These are phyloP conservation scores for Propithecus coquereli DNA, from an alignment of 2,113 vertebrate species.

Conservation along the genomic window DNA sequence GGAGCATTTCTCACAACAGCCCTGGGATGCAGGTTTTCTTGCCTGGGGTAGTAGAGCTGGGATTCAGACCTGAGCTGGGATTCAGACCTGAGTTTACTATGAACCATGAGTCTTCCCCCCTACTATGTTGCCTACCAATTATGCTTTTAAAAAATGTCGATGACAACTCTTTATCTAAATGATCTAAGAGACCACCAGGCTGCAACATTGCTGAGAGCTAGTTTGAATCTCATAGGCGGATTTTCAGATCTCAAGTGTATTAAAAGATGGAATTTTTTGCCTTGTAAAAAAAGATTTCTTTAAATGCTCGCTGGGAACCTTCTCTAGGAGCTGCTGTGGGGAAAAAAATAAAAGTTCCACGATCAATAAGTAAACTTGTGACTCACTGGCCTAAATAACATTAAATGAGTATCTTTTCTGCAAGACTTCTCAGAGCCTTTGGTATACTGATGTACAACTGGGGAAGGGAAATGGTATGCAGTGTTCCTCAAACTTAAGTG, in stretches of 20 bases:
- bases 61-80: not conserved
- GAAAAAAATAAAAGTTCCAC: not conserved
- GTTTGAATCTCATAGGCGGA: not conserved
- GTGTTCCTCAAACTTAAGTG: not conserved
- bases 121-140: not conserved
- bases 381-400: not conserved
- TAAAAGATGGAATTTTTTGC: not conserved
- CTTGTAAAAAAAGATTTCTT: not conserved
- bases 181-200: not conserved
- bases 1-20: not conserved
- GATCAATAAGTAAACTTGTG: not conserved
- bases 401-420: not conserved
- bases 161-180: not conserved
- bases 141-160: not conserved
- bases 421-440: not conserved
- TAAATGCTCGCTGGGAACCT: not conserved
- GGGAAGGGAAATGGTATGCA: not conserved
- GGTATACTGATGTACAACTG: not conserved
- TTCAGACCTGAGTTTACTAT: not conserved
- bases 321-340: not conserved
- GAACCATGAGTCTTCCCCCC: not conserved
- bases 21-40: not conserved
- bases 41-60: not conserved
- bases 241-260: constrained; percentile 28
- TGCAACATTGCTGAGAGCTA: not conserved